Conservation (phyloP, 2,113 vertebrate species). For the Tretioscincus oriximinensis region DNA sequence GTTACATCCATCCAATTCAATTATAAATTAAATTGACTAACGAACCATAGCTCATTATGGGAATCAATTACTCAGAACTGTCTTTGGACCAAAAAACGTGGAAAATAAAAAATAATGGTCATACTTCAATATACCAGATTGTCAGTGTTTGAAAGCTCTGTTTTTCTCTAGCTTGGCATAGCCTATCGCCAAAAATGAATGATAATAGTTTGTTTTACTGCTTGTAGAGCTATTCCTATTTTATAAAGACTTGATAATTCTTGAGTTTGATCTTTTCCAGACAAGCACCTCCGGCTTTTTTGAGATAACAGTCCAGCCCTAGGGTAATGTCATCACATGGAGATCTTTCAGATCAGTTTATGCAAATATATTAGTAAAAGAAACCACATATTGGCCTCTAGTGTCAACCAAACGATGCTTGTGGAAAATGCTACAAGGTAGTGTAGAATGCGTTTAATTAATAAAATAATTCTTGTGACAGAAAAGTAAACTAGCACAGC, state of each 20-base stretch:
- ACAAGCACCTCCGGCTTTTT: conserved; percentile 68
- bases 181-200: conserved; percentile 78
- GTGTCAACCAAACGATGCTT: conserved; percentile 77
- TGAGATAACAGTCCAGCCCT: conserved; percentile 73
- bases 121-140: conserved; percentile 87
- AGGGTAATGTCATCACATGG: conserved; percentile 71
- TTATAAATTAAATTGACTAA: conserved; percentile 96
- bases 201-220: conserved; percentile 82
- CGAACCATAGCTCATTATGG: conserved; percentile 93
- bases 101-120: conserved; percentile 88
- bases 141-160: conserved; percentile 84
- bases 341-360: conserved; percentile 79
- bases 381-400: conserved; percentile 72
- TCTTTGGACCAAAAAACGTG: conserved; percentile 87
- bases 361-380: conserved; percentile 82
- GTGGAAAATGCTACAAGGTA: conserved; percentile 70
- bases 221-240: conserved; percentile 74
- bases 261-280: conserved; percentile 75
- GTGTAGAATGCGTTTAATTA: conserved; percentile 66
- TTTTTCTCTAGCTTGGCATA: conserved; percentile 84
- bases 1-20: conserved; percentile 93
- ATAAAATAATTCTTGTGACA: conserved; percentile 66
- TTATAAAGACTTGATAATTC: conserved; percentile 80
- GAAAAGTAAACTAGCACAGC: conserved; percentile 3
- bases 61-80: conserved; percentile 92